Evolutionary conservation across 2,888 invertebrate species (phyloP).

Genomic region (Pocota personata): DNA sequence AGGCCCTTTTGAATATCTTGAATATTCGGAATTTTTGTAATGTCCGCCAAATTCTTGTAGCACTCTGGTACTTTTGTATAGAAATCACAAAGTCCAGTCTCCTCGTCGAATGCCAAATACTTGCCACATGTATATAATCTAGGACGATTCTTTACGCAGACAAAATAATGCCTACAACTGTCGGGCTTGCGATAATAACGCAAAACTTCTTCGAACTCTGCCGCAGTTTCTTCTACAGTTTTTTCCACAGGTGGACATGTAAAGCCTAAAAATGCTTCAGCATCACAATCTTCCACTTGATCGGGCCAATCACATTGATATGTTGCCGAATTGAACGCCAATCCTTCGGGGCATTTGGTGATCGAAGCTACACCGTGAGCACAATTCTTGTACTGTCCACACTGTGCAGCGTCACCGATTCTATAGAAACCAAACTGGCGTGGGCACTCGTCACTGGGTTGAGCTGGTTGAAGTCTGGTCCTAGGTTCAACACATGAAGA

Average conservation of each 20-base stretch:
- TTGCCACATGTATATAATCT: conserved; percentile 90
- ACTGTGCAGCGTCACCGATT: conserved; percentile 86
- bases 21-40: conserved; percentile 39
- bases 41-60: conserved; percentile 79
- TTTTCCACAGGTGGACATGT: conserved; percentile 86
- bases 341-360: conserved; percentile 92
- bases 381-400: conserved; percentile 92
- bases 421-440: conserved; percentile 86
- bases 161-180: conserved; percentile 91
- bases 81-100: conserved; percentile 88
- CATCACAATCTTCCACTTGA: conserved; percentile 90
- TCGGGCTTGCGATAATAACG: conserved; percentile 84
- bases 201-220: conserved; percentile 80
- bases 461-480: conserved; percentile 84
- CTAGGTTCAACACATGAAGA: conserved; percentile 88
- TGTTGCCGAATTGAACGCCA: conserved; percentile 89
- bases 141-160: conserved; percentile 90
- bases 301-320: conserved; percentile 96
- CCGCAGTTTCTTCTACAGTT: conserved; percentile 76
- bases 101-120: conserved; percentile 90
- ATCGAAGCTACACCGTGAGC: conserved; percentile 89
- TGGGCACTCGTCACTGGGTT: conserved; percentile 90
- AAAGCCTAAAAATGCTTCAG: conserved; percentile 91
- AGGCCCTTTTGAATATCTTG: conserved; percentile 29
- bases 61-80: conserved; percentile 80